Conservation (phyloP, 2,797 vertebrate species). For the Tokudaia tokunoshimensis region DNA sequence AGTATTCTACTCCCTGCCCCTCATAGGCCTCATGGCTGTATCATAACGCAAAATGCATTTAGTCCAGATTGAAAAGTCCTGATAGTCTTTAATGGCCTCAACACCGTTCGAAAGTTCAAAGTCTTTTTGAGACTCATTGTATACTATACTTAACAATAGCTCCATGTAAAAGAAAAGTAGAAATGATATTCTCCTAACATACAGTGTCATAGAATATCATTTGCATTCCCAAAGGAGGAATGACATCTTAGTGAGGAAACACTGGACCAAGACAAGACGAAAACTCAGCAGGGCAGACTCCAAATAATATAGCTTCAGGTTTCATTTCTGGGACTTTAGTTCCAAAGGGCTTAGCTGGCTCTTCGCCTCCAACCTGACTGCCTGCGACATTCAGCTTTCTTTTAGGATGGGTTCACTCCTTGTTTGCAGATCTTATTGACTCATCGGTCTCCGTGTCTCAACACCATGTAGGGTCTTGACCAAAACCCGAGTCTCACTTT, state of each 20-base stretch:
- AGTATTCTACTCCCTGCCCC: neutral
- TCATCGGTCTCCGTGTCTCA: neutral
- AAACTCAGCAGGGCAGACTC: neutral
- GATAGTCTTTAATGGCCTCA: neutral
- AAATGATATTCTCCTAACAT: neutral
- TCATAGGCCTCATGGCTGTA: neutral
- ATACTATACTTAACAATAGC: neutral
- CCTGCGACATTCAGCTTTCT: too few relatives aligned
- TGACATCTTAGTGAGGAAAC: neutral
- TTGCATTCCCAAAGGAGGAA: neutral
- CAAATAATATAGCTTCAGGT: neutral
- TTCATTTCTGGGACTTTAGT: neutral
- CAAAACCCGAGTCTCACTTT: neutral
- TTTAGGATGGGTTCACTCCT: neutral
- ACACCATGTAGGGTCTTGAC: neutral
- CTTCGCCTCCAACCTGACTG: neutral
- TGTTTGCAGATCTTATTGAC: neutral
- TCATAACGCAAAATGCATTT: neutral
- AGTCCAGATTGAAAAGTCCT: neutral
- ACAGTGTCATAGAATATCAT: neutral
- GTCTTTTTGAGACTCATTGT: neutral
- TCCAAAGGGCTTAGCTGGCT: neutral
- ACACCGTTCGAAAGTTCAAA: neutral
- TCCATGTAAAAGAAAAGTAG: neutral
- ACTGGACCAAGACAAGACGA: neutral